These are phyloP conservation scores for Chloroclysta siterata DNA, from an alignment of 2,888 invertebrate genomes.

Conservation along the genomic window DNA sequence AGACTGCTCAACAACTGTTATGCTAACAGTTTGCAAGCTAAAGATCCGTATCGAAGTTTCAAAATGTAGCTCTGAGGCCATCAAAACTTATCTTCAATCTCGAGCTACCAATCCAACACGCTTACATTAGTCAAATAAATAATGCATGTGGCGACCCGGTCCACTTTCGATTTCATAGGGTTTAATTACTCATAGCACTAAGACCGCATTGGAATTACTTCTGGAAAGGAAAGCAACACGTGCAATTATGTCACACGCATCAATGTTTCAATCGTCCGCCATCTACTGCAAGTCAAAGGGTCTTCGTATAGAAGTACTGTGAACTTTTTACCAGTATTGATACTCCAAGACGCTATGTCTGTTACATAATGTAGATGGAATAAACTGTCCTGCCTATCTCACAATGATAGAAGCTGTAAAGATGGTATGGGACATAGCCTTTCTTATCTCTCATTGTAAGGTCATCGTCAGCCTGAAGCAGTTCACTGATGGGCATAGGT, in stretches of 20 bases:
- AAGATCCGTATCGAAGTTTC: not conserved
- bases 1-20: not conserved
- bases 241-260: slow-evolving; percentile 6
- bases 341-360: not conserved
- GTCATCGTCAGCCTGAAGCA: no score
- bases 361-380: not conserved
- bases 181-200: slow-evolving; percentile 18
- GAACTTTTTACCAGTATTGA: not conserved
- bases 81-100: slow-evolving; percentile 2
- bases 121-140: slow-evolving; percentile 13
- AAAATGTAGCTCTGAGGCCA: not conserved
- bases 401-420: not conserved
- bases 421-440: no score
- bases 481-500: no score
- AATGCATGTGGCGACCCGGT: slow-evolving; percentile 16
- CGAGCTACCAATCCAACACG: not conserved
- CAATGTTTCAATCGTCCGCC: not conserved
- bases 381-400: not conserved
- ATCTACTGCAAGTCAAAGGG: not conserved
- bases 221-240: slow-evolving; percentile 7
- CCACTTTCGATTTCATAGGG: slow-evolving; percentile 27
- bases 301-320: not conserved
- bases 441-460: no score
- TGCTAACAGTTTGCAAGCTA: not conserved
- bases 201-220: slow-evolving; percentile 8